Evolutionary conservation across 2,888 invertebrate species (phyloP), one percentile per base, ranked within the genome.

Genomic region (Acronicta alni): DNA sequence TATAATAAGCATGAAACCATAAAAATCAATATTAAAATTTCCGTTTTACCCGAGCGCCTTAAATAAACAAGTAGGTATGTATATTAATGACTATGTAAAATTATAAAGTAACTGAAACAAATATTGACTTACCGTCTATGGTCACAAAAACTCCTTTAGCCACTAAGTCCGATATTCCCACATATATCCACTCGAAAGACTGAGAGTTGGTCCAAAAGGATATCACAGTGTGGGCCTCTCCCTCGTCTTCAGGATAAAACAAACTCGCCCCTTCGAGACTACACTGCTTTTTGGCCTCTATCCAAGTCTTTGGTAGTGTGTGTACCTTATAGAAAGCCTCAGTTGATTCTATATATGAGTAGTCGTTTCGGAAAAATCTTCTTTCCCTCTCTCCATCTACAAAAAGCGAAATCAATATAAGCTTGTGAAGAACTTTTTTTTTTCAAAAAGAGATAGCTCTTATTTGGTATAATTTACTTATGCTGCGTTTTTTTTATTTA

Each of bases 321-420:
- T 91, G 89, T 17, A 90, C 77, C 74, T 92, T 92, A 74, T 91
- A 92, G 57, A 91, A 92, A 58, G 84, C 83, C 7, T 81, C 48
- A 6, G 83, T 75, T 0, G 59, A 63, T 18, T 86, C 81, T 53
- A 90, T 47, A 58, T 79, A 91, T 7, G 56, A 81, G 69, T 91
- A 92, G 71, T 92, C 91, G 30, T 82, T 85, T 5, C 91, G 85
- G 63, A 91, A 92, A 66, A 87, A 87, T 44, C 80, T 85, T 14
- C 77, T 67, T 41, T 75, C 60, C 2, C 65, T 74, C 76, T 89
- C 88, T 38, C 82, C 85, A 81, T 83, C 91, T 91, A 74, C 37
- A 79, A 81, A 53, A 1, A 12, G 4, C 12, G 12, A 12, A 30
- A 30, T 12, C 3, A 0, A 0, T 30, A 3, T 30, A 10, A 30